Evolutionary conservation across 2,888 invertebrate genomes (phyloP).

Genomic region (Mellilla xanthometata): DNA sequence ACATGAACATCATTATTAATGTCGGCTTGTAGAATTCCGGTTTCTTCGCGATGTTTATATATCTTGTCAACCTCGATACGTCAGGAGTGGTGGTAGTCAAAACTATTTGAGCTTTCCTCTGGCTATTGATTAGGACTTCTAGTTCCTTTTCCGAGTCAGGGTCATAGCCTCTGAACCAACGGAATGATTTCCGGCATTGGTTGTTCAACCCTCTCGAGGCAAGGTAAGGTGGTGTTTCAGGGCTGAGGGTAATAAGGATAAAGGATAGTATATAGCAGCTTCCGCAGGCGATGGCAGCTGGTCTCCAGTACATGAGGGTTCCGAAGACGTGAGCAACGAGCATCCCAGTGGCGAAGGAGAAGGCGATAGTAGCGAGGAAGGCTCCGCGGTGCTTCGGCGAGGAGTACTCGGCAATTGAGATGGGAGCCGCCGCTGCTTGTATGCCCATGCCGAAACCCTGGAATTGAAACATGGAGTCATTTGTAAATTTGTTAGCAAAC

Average conservation of each 20-base stretch:
- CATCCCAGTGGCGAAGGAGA: constrained; percentile 85
- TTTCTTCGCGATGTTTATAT: constrained; percentile 50
- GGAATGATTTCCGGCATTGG: constrained; percentile 82
- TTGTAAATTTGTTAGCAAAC: too few relatives aligned
- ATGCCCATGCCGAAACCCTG: constrained; percentile 81
- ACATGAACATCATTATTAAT: constrained; percentile 84
- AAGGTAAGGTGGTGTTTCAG: constrained; percentile 87
- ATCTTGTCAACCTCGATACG: constrained; percentile 52
- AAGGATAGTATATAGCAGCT: constrained; percentile 74
- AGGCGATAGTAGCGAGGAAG: constrained; percentile 84
- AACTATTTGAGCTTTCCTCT: constrained; percentile 46
- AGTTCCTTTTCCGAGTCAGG: constrained; percentile 73
- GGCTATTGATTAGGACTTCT: constrained; percentile 63
- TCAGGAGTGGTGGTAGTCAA: constrained; percentile 44
- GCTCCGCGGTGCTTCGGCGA: constrained; percentile 84
- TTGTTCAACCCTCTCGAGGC: constrained; percentile 76
- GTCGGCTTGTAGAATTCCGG: constrained; percentile 84
- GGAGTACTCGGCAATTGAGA: constrained; percentile 74
- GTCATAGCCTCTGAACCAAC: constrained; percentile 81
- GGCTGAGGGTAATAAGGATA: constrained; percentile 76
- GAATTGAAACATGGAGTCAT: too few relatives aligned
- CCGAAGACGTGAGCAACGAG: constrained; percentile 85
- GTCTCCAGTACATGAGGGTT: constrained; percentile 82
- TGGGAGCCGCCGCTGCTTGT: constrained; percentile 71
- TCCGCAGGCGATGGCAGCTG: constrained; percentile 78